Evolutionary conservation across 1,140 invertebrate species (phyloP).

Genomic region (Drosophila subobscura): DNA sequence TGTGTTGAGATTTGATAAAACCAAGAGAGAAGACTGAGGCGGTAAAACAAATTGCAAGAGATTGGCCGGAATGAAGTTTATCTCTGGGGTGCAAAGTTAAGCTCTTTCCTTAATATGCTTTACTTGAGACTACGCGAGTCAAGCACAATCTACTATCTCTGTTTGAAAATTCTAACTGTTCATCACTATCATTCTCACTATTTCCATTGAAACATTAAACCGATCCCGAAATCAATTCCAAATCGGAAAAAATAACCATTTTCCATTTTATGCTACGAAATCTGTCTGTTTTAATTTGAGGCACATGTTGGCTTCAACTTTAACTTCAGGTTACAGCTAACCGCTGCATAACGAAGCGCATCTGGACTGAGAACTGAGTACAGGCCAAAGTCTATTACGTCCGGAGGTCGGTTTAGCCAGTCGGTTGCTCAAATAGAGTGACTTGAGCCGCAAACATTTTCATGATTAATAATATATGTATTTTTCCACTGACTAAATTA

Average conservation of each 20-base stretch:
- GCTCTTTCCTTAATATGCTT: slow-evolving; percentile 3
- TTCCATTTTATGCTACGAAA: slow-evolving; percentile 29
- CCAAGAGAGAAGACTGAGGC: slow-evolving; percentile 1
- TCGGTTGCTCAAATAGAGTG: slow-evolving; percentile 65
- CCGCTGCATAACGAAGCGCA: slow-evolving; percentile 26
- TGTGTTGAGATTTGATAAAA: slow-evolving; percentile 48
- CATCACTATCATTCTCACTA: background rate
- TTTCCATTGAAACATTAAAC: slow-evolving; percentile 24
- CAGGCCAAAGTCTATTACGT: background rate
- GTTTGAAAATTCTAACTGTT: no score
- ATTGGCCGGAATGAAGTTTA: slow-evolving; percentile 5
- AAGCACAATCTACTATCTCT: no score
- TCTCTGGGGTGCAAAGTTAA: slow-evolving; percentile 17
- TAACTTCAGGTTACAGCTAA: slow-evolving; percentile 17
- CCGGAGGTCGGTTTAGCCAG: slow-evolving; percentile 12
- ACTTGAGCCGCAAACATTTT: slow-evolving; percentile 79
- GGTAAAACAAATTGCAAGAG: slow-evolving; percentile 11
- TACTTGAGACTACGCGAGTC: background rate
- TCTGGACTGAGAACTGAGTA: slow-evolving; percentile 21
- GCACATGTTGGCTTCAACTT: slow-evolving; percentile 41
- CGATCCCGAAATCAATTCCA: slow-evolving; percentile 24
- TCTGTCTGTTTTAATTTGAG: slow-evolving; percentile 77
- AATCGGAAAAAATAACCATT: slow-evolving; percentile 15
- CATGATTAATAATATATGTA: slow-evolving; percentile 77
- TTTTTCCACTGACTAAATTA: slow-evolving; percentile 55